Conservation (phyloP, 2,113 vertebrate genomes). For the Hiodon alosoides region DNA sequence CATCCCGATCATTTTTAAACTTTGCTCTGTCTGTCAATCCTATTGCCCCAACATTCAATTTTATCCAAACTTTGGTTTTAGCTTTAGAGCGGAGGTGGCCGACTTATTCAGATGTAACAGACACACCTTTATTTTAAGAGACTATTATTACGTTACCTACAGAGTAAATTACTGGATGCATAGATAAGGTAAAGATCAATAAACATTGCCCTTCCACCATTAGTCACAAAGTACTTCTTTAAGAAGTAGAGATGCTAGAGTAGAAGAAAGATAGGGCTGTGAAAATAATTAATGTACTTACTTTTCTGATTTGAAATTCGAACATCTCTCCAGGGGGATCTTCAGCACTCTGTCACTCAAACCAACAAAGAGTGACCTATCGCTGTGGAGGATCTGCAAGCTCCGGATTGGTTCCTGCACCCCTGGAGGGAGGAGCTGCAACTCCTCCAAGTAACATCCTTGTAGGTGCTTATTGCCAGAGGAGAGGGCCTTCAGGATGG, state of each 20-base stretch:
- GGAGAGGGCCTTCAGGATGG: constrained; percentile 90
- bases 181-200: constrained; percentile 41
- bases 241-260: no score
- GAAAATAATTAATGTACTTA: constrained; percentile 52
- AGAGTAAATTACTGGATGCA: constrained; percentile 44
- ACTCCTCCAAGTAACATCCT: constrained; percentile 94
- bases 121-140: constrained; percentile 47
- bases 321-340: constrained; percentile 88
- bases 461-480: constrained; percentile 82
- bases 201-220: background rate
- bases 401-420: constrained; percentile 81
- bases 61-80: constrained; percentile 33
- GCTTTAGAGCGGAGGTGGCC: background rate
- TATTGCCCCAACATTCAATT: constrained; percentile 26
- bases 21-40: constrained; percentile 22
- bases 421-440: constrained; percentile 79
- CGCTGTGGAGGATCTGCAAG: constrained; percentile 89
- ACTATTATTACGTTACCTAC: constrained; percentile 24
- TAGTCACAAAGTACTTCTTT: background rate
- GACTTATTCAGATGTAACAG: constrained; percentile 26
- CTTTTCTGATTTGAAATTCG: constrained; percentile 78
- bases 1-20: constrained; percentile 40
- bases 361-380: constrained; percentile 88
- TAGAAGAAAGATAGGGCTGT: no score
- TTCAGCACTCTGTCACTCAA: constrained; percentile 81